phyloP scores from a whole-genome alignment of 1,140 invertebrate species.

The Heterodera schachtii region DNA sequence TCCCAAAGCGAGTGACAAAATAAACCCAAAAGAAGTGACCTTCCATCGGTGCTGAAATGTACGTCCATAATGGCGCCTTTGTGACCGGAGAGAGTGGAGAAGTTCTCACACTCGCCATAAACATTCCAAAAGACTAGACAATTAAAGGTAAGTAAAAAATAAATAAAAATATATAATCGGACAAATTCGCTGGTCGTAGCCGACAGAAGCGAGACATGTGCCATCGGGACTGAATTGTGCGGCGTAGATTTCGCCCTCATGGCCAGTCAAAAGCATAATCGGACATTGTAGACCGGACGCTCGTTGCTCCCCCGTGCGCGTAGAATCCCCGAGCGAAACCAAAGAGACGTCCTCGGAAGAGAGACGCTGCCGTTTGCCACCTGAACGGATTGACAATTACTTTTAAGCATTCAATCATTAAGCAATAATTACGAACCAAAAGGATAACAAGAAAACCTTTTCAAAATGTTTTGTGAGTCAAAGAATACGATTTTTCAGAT shows the following conservation, averaged over 20 bases:
- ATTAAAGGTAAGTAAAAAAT: slow-evolving; percentile 15
- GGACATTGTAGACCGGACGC: slow-evolving; percentile 73
- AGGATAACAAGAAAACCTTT: neutral
- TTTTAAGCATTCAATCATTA: slow-evolving; percentile 10
- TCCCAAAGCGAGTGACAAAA: neutral
- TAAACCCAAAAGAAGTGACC: slow-evolving; percentile 52
- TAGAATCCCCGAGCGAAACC: slow-evolving; percentile 17
- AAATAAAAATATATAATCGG: slow-evolving; percentile 68
- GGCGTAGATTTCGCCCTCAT: slow-evolving; percentile 92
- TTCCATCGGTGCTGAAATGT: slow-evolving; percentile 89
- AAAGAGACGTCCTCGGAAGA: slow-evolving; percentile 10
- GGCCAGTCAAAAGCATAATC: slow-evolving; percentile 94
- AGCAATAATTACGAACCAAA: neutral
- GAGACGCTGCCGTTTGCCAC: slow-evolving; percentile 35
- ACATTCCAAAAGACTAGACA: slow-evolving; percentile 90
- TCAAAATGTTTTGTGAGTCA: too few relatives aligned
- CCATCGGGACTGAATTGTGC: slow-evolving; percentile 94
- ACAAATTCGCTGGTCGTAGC: slow-evolving; percentile 96
- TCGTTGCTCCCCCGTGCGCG: neutral
- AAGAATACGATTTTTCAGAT: too few relatives aligned
- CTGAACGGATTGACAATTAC: slow-evolving; percentile 6
- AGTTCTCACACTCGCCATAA: slow-evolving; percentile 96
- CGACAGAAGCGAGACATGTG: slow-evolving; percentile 85
- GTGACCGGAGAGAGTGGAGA: slow-evolving; percentile 85
- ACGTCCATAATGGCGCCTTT: slow-evolving; percentile 94